A percentile compares a stretch with the other conserved stretches of the same genome.
phyloP scores from a whole-genome alignment of 2,888 invertebrate species.

The Dolomedes plantarius region DNA sequence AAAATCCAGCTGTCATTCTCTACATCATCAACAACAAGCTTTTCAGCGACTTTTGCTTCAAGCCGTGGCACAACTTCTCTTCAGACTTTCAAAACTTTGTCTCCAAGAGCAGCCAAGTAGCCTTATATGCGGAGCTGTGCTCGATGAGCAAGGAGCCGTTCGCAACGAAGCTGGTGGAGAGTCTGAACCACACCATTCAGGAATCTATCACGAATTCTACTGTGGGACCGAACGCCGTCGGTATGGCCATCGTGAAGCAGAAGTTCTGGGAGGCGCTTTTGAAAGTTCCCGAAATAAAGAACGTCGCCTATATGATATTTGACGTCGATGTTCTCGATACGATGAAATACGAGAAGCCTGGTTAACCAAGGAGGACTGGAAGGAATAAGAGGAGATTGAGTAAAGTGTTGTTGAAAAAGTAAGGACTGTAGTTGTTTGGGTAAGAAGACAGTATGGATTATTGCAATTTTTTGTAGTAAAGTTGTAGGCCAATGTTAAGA shows the following conservation, averaged over 20 bases:
- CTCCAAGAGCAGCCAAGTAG: background rate
- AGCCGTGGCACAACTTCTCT: background rate
- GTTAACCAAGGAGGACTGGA: background rate
- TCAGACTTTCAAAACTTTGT: background rate
- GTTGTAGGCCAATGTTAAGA: too few species aligned
- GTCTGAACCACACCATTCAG: background rate
- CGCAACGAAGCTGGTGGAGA: background rate
- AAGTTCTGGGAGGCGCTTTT: constrained; percentile 11
- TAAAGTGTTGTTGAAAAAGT: background rate
- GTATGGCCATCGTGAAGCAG: background rate
- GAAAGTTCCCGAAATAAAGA: constrained; percentile 12
- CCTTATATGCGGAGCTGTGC: constrained; percentile 24
- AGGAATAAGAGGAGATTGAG: background rate
- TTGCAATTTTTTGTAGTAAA: too few species aligned
- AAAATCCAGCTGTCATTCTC: constrained; percentile 41
- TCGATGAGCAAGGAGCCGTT: constrained; percentile 39
- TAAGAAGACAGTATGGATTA: too few species aligned
- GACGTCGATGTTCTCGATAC: constrained; percentile 24
- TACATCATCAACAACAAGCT: constrained; percentile 30
- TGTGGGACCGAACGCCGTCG: background rate
- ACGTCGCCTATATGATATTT: constrained; percentile 21
- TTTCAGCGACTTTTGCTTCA: constrained; percentile 47
- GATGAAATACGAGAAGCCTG: background rate
- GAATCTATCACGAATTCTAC: background rate
- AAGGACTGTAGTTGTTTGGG: too few species aligned